Evolutionary conservation across 2,888 invertebrate species (phyloP).

Genomic region (Alsophila aescularia): DNA sequence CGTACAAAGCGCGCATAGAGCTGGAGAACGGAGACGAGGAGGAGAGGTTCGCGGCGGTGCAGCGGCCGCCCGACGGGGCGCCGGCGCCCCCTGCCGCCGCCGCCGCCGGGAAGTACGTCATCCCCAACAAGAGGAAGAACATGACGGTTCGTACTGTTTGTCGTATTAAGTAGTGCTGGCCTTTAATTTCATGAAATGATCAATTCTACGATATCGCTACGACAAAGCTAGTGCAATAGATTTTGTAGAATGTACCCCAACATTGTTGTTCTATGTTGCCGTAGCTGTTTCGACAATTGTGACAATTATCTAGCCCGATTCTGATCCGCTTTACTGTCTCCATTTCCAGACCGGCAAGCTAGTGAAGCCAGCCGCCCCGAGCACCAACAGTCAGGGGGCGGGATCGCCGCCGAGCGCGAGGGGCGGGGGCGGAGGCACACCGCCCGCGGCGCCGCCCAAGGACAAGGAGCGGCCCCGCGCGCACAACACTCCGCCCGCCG

Average conservation of each 20-base stretch:
- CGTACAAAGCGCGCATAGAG: slow-evolving; percentile 91
- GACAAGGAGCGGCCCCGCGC: slow-evolving; percentile 61
- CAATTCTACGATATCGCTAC: too few relatives aligned
- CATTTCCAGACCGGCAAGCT: slow-evolving; percentile 84
- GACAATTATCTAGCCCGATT: too few relatives aligned
- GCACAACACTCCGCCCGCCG: slow-evolving; percentile 50
- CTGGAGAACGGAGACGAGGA: slow-evolving; percentile 98
- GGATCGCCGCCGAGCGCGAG: slow-evolving; percentile 38
- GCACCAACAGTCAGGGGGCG: slow-evolving; percentile 49
- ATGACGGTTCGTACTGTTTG: slow-evolving; percentile 68
- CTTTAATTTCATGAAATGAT: too few relatives aligned
- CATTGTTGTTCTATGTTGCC: too few relatives aligned
- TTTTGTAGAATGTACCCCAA: too few relatives aligned
- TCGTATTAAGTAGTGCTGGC: too few relatives aligned
- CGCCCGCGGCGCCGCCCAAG: slow-evolving; percentile 42
- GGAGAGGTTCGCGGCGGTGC: slow-evolving; percentile 93
- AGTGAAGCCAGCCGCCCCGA: slow-evolving; percentile 77
- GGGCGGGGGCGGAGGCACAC: slow-evolving; percentile 39
- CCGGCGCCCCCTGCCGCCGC: slow-evolving; percentile 71
- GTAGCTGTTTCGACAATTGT: too few relatives aligned
- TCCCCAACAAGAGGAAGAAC: slow-evolving; percentile 91
- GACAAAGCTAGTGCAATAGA: too few relatives aligned
- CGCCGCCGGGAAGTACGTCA: slow-evolving; percentile 88
- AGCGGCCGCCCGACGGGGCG: slow-evolving; percentile 82
- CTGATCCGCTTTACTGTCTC: too few relatives aligned